A percentile compares a stretch with the other conserved stretches of the same genome.
Evolutionary conservation across 1,140 invertebrate genomes (phyloP).

Genomic region (Leptestheria dahalacensis): DNA sequence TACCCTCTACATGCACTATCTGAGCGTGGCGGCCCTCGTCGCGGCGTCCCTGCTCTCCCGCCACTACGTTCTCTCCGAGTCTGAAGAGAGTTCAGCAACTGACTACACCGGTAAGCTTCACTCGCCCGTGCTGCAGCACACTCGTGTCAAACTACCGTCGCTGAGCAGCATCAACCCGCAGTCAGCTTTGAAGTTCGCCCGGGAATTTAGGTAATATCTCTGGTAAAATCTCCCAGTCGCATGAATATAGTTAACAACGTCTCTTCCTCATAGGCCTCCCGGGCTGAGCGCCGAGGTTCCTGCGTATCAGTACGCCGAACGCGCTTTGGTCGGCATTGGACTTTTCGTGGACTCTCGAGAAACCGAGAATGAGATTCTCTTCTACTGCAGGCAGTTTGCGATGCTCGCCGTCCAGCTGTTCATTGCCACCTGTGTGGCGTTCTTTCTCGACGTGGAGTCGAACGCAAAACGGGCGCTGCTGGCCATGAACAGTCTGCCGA

Average conservation of each 20-base stretch:
- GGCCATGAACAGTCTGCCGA: conserved; percentile 32
- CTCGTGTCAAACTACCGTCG: not conserved
- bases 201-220: conserved; percentile 13
- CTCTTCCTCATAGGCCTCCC: conserved; percentile 21
- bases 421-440: conserved; percentile 30
- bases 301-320: conserved; percentile 6
- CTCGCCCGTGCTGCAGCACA: not conserved
- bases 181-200: conserved; percentile 12
- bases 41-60: conserved; percentile 31
- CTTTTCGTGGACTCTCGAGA: not conserved
- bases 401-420: conserved; percentile 30
- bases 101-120: not conserved
- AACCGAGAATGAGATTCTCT: conserved; percentile 19
- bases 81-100: conserved; percentile 18
- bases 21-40: conserved; percentile 30
- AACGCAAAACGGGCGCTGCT: conserved; percentile 28
- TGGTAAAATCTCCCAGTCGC: not conserved
- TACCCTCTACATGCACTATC: conserved; percentile 35
- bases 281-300: conserved; percentile 21
- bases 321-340: conserved; percentile 2
- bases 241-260: not conserved
- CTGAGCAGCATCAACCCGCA: conserved; percentile 17
- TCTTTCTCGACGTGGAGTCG: conserved; percentile 32
- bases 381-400: conserved; percentile 27
- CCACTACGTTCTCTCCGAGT: conserved; percentile 29